Conservation (phyloP, 1,140 invertebrate species). For the Sinella curviseta region DNA sequence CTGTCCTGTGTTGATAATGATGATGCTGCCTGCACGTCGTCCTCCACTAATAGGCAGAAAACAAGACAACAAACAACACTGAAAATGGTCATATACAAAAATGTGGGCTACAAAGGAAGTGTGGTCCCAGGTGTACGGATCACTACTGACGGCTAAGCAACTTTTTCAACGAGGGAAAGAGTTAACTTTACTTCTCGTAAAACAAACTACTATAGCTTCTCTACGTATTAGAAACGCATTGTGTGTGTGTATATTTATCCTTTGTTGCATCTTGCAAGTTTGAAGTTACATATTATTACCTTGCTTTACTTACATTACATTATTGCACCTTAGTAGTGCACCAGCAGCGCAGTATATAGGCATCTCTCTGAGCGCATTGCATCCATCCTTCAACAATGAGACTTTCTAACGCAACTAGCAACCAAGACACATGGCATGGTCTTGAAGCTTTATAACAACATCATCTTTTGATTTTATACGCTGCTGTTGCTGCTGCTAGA, state of each 20-base stretch:
- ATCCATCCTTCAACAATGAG: constrained; percentile 4
- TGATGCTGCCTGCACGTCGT: not conserved
- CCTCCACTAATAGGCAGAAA: no score
- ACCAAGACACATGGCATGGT: not conserved
- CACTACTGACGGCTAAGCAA: constrained; percentile 36
- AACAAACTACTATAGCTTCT: no score
- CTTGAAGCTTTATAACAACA: not conserved
- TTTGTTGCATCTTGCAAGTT: constrained; percentile 7
- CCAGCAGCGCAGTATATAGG: no score
- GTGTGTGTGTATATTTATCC: no score
- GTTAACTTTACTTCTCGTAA: constrained; percentile 26
- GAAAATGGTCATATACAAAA: constrained; percentile 16
- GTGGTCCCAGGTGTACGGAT: constrained; percentile 38
- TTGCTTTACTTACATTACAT: not conserved
- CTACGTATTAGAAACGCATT: no score
- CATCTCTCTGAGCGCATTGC: not conserved
- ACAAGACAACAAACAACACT: not conserved
- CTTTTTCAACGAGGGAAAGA: constrained; percentile 37
- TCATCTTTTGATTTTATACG: no score
- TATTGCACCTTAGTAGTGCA: not conserved
- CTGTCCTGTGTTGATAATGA: not conserved
- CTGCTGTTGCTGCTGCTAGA: no score
- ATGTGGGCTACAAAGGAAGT: constrained; percentile 40
- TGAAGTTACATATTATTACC: not conserved
- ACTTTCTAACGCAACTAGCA: not conserved